phyloP scores from a whole-genome alignment of 1,140 invertebrate species.

The Luehdorfia chinensis region DNA sequence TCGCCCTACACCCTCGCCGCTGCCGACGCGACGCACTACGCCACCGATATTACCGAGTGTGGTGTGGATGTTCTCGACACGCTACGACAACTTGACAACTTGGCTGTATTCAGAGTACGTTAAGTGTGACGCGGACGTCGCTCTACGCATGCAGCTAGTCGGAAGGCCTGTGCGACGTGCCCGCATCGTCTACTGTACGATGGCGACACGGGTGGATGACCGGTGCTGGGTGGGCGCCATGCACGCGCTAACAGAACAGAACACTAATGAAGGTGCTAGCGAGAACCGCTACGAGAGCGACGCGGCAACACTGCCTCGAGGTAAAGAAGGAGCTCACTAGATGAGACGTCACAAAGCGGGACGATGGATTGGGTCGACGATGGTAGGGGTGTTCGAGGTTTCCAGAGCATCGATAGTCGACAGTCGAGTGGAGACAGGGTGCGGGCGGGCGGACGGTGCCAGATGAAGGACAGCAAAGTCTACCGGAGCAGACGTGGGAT shows the following conservation, averaged over 20 bases:
- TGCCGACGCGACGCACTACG: conserved; percentile 19
- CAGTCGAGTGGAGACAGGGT: conserved; percentile 19
- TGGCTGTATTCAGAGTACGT: conserved; percentile 58
- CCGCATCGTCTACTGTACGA: too few species aligned
- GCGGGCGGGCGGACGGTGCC: conserved; percentile 36
- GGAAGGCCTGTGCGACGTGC: not conserved
- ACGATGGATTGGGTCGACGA: too few species aligned
- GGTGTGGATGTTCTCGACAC: conserved; percentile 58
- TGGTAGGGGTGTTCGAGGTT: conserved; percentile 18
- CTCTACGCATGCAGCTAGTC: conserved; percentile 36
- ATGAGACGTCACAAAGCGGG: conserved; percentile 41
- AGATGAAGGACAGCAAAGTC: conserved; percentile 33
- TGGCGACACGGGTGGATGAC: too few species aligned
- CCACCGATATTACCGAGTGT: conserved; percentile 54
- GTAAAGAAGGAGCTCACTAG: conserved; percentile 19
- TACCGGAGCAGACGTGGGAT: conserved; percentile 49
- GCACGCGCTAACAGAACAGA: conserved; percentile 22
- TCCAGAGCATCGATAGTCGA: conserved; percentile 19
- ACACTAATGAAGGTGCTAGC: conserved; percentile 35
- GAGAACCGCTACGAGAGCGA: conserved; percentile 26
- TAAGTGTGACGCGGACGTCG: conserved; percentile 19
- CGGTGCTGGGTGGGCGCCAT: conserved; percentile 1
- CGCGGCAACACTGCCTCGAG: conserved; percentile 32
- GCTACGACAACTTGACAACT: conserved; percentile 13
- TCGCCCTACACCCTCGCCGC: conserved; percentile 21